phyloP scores from a whole-genome alignment of 2,113 vertebrate genomes.

The Oreochromis spilurus region DNA sequence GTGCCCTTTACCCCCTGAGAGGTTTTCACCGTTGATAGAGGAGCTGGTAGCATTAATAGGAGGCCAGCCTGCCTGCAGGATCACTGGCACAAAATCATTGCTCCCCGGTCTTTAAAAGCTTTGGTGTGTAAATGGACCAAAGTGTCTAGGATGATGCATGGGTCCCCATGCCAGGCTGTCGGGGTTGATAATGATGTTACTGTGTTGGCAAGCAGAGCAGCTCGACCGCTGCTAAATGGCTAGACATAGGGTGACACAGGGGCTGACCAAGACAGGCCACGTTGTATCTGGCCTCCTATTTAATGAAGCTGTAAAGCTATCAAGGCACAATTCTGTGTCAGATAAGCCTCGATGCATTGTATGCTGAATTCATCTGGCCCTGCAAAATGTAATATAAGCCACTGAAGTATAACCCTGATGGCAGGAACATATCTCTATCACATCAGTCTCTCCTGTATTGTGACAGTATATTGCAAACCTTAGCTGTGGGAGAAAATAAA shows the following conservation, averaged over 20 bases:
- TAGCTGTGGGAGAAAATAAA: conserved; percentile 30
- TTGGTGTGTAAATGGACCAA: conserved; percentile 53
- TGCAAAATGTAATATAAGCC: conserved; percentile 14
- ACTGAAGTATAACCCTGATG: conserved; percentile 34
- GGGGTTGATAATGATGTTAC: conserved; percentile 55
- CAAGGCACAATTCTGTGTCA: conserved; percentile 6
- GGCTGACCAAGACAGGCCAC: conserved; percentile 29
- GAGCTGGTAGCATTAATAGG: conserved; percentile 42
- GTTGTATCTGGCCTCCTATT: conserved; percentile 34
- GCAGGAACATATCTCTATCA: background rate
- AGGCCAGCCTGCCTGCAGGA: conserved; percentile 33
- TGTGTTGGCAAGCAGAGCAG: conserved; percentile 48
- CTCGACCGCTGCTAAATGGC: conserved; percentile 43
- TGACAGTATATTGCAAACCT: conserved; percentile 22
- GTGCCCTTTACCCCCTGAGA: conserved; percentile 61
- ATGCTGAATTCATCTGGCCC: conserved; percentile 23
- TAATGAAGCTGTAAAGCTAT: conserved; percentile 52
- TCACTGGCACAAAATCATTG: conserved; percentile 56
- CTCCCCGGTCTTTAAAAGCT: conserved; percentile 47
- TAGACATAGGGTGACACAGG: conserved; percentile 26
- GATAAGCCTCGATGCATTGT: conserved; percentile 23
- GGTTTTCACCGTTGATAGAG: conserved; percentile 55
- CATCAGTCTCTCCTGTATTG: conserved; percentile 12
- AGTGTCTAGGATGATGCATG: conserved; percentile 63
- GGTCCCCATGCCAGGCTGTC: conserved; percentile 32